Conservation (phyloP, 2,113 vertebrate genomes). For the Chlorodrepanis virens region DNA sequence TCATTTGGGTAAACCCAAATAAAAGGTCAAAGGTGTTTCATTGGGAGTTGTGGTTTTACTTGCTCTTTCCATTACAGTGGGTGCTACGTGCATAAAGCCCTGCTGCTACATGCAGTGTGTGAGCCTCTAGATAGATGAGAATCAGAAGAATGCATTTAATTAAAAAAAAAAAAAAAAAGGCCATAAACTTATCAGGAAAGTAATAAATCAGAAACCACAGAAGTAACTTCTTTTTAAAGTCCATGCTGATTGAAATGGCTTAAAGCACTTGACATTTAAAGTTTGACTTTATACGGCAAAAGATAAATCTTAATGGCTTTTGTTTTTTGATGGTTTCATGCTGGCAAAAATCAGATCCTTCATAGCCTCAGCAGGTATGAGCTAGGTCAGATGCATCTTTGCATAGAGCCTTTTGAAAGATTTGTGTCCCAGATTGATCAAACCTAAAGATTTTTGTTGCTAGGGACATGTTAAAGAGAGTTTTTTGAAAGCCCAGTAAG, state of each 20-base stretch:
- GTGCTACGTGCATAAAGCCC: neutral
- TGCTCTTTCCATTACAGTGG: neutral
- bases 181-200: conserved; percentile 12
- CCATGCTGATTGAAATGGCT: conserved; percentile 39
- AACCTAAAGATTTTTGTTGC: neutral
- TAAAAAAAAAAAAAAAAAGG: neutral
- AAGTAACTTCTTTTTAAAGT: conserved; percentile 6
- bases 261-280: conserved; percentile 56
- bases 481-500: neutral
- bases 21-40: neutral
- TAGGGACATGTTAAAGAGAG: neutral
- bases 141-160: neutral
- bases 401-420: neutral
- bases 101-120: neutral
- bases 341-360: neutral
- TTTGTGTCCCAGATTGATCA: neutral
- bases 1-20: neutral
- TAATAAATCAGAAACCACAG: conserved; percentile 29
- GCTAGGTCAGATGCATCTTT: neutral
- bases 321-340: neutral
- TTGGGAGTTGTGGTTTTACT: neutral
- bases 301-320: neutral
- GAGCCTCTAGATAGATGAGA: neutral
- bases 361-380: neutral
- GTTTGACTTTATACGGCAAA: conserved; percentile 5